Evolutionary conservation across 2,888 invertebrate genomes (phyloP), one percentile per base, ranked within the genome.

Genomic region (Urechis unicinctus): DNA sequence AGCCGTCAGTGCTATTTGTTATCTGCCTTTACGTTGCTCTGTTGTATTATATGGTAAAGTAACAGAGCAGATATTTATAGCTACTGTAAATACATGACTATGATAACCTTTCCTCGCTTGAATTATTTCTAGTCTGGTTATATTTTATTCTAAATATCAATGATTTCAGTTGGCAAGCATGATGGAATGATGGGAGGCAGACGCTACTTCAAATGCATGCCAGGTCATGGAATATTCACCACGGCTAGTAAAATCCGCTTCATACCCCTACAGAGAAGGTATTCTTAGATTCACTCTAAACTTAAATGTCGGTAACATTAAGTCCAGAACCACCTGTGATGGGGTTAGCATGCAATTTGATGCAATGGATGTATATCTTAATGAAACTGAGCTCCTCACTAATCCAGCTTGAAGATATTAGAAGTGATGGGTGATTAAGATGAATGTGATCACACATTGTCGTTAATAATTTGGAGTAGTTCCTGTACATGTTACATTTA

Each of bases 131-230:
- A 1, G 17, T 1, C 26, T 24, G 21, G 4, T 9, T 22, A n/a
- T 52, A 26, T 25, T 45, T 52, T 9, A 25, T 9, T 52, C 21
- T 26, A 17, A n/a, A 17, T 36, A 30, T 57, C 24, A 25, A 21
- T 49, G 21, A 45, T 64, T 68, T 41, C 62, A 74, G 74, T 68
- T 58, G 75, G 75, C 17, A 66, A 70, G 28, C 69, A 69, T 62
- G 67, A 72, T 64, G 75, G 75, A 4, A 68, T 72, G 70, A 57
- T 70, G 22, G 64, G 66, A 61, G 75, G 73, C 3, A 57, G 74
- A 36, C 54, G 72, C 47, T 75, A 74, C 62, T 76, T 76, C 57
- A 68, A 68, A 54, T 73, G 72, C 57, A 60, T 49, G 24, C 65
- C 65, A 46, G 61, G 64, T 28, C 68, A 68, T 64, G 75, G 75